A percentile compares a stretch with the other conserved stretches of the same genome.
These are phyloP conservation scores for Chelonia mydas DNA, from an alignment of 2,797 vertebrate species.

Conservation along the genomic window DNA sequence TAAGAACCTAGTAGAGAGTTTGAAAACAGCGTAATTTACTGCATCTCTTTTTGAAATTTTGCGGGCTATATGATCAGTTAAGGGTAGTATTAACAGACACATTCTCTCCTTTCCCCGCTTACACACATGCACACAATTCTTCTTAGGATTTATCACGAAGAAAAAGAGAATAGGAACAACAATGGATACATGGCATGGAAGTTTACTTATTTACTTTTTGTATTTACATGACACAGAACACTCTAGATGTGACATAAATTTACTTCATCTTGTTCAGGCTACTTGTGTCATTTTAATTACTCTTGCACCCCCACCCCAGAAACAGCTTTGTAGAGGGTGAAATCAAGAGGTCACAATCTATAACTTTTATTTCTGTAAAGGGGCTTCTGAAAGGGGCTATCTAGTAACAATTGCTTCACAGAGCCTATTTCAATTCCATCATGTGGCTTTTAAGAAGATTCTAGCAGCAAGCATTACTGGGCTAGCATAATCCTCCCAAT, in stretches of 20 bases:
- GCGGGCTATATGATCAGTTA: not conserved
- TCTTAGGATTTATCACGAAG: not conserved
- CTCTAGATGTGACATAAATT: not conserved
- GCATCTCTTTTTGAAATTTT: not conserved
- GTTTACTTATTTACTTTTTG: not conserved
- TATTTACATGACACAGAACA: not conserved
- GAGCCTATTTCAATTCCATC: not conserved
- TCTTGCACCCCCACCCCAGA: not conserved
- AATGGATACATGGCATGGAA: not conserved
- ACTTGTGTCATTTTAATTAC: not conserved
- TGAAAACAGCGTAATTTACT: not conserved
- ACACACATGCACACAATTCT: accelerated
- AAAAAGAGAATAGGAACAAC: not conserved
- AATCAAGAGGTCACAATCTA: not conserved
- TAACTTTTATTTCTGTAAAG: not conserved
- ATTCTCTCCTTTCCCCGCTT: not conserved
- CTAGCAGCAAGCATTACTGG: not conserved
- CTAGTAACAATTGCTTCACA: not conserved
- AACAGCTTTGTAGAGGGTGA: not conserved
- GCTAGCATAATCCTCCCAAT: not conserved
- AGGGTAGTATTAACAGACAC: not conserved
- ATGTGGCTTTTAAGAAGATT: not conserved
- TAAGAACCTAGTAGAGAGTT: not conserved
- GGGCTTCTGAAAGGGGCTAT: not conserved
- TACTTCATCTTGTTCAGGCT: not conserved